Conservation (phyloP, 2,888 invertebrate species). For the Gymnocheta viridis region DNA sequence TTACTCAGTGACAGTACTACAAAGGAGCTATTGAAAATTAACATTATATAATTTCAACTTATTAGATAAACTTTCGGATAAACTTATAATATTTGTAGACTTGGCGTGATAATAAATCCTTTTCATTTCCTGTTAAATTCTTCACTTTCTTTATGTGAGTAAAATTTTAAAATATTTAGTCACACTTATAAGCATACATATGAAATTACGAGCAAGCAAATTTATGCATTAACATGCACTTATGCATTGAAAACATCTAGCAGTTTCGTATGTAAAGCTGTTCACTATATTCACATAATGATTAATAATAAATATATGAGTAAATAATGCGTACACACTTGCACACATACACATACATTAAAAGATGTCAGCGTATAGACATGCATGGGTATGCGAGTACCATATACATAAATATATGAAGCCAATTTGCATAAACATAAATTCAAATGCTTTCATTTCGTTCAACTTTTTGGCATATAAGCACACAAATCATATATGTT, state of each 20-base stretch:
- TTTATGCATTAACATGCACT: conserved; percentile 35
- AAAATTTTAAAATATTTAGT: conserved; percentile 16
- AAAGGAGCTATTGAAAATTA: too few relatives aligned
- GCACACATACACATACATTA: background rate
- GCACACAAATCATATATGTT: background rate
- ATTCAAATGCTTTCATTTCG: conserved; percentile 27
- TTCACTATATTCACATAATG: background rate
- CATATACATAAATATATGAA: conserved; percentile 35
- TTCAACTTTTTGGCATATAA: background rate
- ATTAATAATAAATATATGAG: conserved; percentile 13
- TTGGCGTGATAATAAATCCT: background rate
- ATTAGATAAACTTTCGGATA: too few relatives aligned
- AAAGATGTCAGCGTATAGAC: background rate
- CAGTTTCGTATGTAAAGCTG: background rate
- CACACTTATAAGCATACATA: background rate
- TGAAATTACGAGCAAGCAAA: conserved; percentile 23
- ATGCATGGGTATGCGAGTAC: background rate
- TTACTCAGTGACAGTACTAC: too few relatives aligned
- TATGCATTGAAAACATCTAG: background rate
- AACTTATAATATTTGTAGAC: too few relatives aligned
- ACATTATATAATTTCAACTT: too few relatives aligned
- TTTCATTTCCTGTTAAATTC: conserved; percentile 19
- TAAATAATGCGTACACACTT: conserved; percentile 25
- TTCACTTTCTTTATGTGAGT: background rate
- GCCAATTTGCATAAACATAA: conserved; percentile 67